Base-by-base conservation (phyloP, 2,888 invertebrate species). In the Tachina fera region DNA sequence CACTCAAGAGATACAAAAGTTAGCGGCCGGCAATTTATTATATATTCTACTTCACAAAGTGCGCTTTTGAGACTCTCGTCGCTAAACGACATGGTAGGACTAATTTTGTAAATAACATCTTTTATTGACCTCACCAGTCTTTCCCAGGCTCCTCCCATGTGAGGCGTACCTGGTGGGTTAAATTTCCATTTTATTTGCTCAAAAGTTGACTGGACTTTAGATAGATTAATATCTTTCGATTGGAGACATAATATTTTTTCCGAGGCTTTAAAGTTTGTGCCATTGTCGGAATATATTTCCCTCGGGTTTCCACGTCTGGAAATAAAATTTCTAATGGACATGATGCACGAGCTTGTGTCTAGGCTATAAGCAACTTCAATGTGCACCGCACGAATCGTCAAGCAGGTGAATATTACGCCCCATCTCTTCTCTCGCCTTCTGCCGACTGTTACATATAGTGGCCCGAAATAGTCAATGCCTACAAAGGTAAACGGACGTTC, bases 381-480 rank as follows among this genome's bases (percentile, higher is more conserved):
- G 16, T 87, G 87, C 1, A 87, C 77, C 0, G 84, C 87, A 1
- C 84, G 87, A 11, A 83, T 51, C 2, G 86, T 88, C 3, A 88
- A 49, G 56, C 87, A 88, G 0, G 88, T 88, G 10, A 88, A 87
- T 49, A 87, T 45, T 14, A 86, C 87, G 1, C 84, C 84, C 87
- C 87, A 88, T 45, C 81, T 58, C n/a, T 88, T 88, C 51, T 88
- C 87, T 5, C 56, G 45, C 8, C 80, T 65, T 65, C 84, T 72
- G 14, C 87, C 87, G 16, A 87, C 56, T 13, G 72, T 67, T 6
- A 86, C 86, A 11, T 67, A 43, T 0, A 88, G 11, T 14, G 87
- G 87, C 1, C 87, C 87, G 49, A 88, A 88, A 45, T 82, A 88
- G 22, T 88, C 87, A 13, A 88, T 49, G 19, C 84, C 87, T 1